A percentile compares a stretch with the other conserved stretches of the same genome.
phyloP scores from a whole-genome alignment of 2,888 invertebrate species.

The Ypsolopha scabrella region DNA sequence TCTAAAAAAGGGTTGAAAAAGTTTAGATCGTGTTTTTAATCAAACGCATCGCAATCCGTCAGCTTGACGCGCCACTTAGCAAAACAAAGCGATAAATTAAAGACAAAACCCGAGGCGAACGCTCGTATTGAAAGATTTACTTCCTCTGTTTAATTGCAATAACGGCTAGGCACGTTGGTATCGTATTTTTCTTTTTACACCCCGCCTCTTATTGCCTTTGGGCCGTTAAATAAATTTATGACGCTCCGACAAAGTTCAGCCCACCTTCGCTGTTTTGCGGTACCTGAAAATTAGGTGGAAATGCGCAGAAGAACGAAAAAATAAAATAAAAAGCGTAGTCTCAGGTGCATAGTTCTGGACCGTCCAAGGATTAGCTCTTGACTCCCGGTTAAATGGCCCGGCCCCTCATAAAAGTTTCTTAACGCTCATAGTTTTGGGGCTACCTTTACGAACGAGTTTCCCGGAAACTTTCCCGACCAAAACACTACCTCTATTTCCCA shows the following conservation, averaged over 20 bases:
- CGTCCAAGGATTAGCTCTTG: constrained; percentile 51
- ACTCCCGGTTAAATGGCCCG: constrained; percentile 58
- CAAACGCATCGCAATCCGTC: constrained; percentile 65
- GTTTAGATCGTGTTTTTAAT: constrained; percentile 40
- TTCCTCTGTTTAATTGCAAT: constrained; percentile 71
- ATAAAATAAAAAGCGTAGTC: constrained; percentile 59
- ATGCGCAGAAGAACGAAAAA: constrained; percentile 29
- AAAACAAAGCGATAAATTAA: constrained; percentile 70
- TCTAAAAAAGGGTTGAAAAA: too few relatives aligned
- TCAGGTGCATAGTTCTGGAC: constrained; percentile 53
- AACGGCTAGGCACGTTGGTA: constrained; percentile 71
- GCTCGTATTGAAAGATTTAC: constrained; percentile 70
- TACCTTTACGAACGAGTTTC: constrained; percentile 50
- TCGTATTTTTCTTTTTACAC: constrained; percentile 71
- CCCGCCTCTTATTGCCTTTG: constrained; percentile 68
- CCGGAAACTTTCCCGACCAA: constrained; percentile 39
- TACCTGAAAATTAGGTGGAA: constrained; percentile 62
- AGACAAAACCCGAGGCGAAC: constrained; percentile 60
- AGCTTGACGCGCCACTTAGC: constrained; percentile 57
- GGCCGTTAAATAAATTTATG: constrained; percentile 71
- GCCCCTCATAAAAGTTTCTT: constrained; percentile 64
- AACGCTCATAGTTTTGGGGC: constrained; percentile 54
- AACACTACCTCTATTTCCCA: constrained; percentile 41
- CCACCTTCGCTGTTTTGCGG: constrained; percentile 53
- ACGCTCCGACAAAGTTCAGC: constrained; percentile 66